phyloP scores from a whole-genome alignment of 92 coral and sea anemone genomes.

The Bergia sp. region DNA sequence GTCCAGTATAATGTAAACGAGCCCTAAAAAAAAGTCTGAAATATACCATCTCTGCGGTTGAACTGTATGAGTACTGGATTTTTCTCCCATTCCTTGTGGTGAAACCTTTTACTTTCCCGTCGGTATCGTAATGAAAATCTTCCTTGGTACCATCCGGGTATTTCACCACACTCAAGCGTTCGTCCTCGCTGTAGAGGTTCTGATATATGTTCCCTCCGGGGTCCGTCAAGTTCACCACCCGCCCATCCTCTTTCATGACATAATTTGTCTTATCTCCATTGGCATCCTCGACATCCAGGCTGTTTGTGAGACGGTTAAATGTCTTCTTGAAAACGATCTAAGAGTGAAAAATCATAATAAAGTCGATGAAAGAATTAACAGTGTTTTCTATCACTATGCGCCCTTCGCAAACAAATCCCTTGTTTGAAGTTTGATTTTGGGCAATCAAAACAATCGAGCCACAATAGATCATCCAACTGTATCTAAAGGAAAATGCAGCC shows the following conservation, averaged over 20 bases:
- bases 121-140: conserved; percentile 49
- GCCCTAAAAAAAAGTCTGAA: neutral
- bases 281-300: conserved; percentile 59
- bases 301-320: conserved; percentile 45
- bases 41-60: conserved; percentile 59
- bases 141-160: conserved; percentile 70
- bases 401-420: neutral
- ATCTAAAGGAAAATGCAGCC: too few relatives aligned
- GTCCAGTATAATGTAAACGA: too few relatives aligned
- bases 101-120: conserved; percentile 45
- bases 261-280: conserved; percentile 59
- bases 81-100: conserved; percentile 60
- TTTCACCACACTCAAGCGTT: conserved; percentile 44
- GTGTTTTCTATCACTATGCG: neutral
- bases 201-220: conserved; percentile 64
- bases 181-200: conserved; percentile 47
- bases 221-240: conserved; percentile 63
- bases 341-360: neutral
- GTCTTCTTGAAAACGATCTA: conserved; percentile 60
- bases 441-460: too few relatives aligned
- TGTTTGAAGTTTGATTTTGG: too few relatives aligned
- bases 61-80: conserved; percentile 57
- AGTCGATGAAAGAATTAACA: neutral
- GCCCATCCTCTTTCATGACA: conserved; percentile 47
- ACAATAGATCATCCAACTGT: too few relatives aligned